phyloP scores from a whole-genome alignment of 2,797 vertebrate genomes.

The Nyctalus aviator region DNA sequence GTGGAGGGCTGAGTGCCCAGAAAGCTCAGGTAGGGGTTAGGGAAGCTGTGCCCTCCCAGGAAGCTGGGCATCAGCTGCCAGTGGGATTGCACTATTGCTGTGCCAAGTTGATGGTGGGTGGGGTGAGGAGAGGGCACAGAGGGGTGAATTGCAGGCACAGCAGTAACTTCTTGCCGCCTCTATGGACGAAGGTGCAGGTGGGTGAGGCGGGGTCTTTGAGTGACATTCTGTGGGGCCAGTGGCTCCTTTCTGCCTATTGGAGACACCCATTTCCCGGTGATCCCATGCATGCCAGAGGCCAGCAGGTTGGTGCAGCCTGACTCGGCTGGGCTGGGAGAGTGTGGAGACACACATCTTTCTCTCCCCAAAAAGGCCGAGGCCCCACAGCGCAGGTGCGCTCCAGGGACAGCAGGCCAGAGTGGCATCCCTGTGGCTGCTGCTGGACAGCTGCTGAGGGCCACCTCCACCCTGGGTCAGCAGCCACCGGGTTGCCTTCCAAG shows the following conservation, averaged over 20 bases:
- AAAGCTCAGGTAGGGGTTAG: rapidly evolving
- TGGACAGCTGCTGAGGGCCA: rapidly evolving
- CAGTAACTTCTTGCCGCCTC: neutral
- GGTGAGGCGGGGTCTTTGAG: no score
- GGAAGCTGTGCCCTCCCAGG: conserved; percentile 50
- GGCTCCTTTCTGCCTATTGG: neutral
- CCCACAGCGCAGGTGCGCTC: neutral
- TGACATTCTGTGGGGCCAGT: neutral
- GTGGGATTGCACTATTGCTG: neutral
- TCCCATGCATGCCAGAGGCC: rapidly evolving
- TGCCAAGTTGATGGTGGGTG: rapidly evolving
- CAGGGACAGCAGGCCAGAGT: neutral
- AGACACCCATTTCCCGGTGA: neutral
- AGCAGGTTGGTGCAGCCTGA: neutral
- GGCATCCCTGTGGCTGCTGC: rapidly evolving
- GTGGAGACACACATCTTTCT: conserved; percentile 1
- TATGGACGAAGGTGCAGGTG: neutral
- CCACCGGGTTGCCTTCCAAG: rapidly evolving
- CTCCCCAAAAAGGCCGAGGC: neutral
- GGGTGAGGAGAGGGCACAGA: rapidly evolving
- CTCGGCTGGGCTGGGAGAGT: rapidly evolving
- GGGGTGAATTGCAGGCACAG: neutral
- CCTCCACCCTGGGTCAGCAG: neutral
- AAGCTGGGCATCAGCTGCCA: neutral
- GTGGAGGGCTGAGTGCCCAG: rapidly evolving